Evolutionary conservation across 1,140 invertebrate species (phyloP).

Genomic region (Drosophila santomea): DNA sequence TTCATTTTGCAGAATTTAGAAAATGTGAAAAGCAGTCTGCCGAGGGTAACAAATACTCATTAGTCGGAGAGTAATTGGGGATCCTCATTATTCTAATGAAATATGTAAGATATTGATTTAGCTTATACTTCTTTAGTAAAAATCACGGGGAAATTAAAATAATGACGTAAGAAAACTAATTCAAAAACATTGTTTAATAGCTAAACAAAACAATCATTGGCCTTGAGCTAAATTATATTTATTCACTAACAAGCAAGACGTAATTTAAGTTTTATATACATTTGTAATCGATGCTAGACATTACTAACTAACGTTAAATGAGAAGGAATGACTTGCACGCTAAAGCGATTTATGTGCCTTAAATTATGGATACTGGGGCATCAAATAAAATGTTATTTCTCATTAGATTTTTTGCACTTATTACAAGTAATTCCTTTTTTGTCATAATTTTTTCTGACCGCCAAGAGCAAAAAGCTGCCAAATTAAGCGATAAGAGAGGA

Average conservation of each 20-base stretch:
- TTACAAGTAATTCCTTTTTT: constrained; percentile 45
- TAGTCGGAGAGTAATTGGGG: constrained; percentile 26
- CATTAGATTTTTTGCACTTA: constrained; percentile 9
- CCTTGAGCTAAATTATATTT: not conserved
- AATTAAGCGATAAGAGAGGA: not conserved
- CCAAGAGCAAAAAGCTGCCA: not conserved
- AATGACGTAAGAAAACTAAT: no score
- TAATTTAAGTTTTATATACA: not conserved
- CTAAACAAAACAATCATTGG: no score
- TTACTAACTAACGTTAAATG: constrained; percentile 44
- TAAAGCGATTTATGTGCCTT: constrained; percentile 45
- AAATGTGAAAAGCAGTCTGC: not conserved
- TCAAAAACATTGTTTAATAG: no score
- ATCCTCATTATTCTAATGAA: not conserved
- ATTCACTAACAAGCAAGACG: not conserved
- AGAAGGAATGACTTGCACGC: constrained; percentile 48
- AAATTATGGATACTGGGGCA: constrained; percentile 39
- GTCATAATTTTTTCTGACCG: constrained; percentile 43
- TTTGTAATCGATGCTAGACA: constrained; percentile 30
- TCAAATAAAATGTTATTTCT: constrained; percentile 17
- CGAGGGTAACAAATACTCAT: constrained; percentile 15
- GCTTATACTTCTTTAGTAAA: no score
- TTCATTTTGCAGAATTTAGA: constrained; percentile 6
- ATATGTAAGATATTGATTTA: no score
- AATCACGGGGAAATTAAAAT: no score